phyloP scores from a whole-genome alignment of 2,888 invertebrate genomes.

The Pheosia tremula region DNA sequence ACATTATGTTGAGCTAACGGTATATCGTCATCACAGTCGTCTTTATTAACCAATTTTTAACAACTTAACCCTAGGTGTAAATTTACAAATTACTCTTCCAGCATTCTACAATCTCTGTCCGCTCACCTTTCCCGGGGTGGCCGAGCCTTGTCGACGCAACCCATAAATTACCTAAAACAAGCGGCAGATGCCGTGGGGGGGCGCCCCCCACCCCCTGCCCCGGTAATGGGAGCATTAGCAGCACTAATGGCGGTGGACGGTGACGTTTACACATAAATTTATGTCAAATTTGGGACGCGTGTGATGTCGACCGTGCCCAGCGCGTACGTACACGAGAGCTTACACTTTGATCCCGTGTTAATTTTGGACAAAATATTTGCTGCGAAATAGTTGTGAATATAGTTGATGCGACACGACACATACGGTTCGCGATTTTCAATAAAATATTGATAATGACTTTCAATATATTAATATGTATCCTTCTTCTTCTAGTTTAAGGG shows the following conservation, averaged over 20 bases:
- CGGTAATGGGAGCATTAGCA: slow-evolving; percentile 83
- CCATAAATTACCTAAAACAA: slow-evolving; percentile 84
- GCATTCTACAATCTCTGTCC: slow-evolving; percentile 22
- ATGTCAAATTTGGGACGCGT: slow-evolving; percentile 75
- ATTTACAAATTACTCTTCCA: slow-evolving; percentile 42
- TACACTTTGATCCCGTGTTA: slow-evolving; percentile 6
- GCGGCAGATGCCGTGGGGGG: slow-evolving; percentile 76
- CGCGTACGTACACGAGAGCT: not conserved
- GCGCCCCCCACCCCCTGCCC: slow-evolving; percentile 51
- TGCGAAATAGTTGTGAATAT: slow-evolving; percentile 2
- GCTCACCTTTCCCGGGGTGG: slow-evolving; percentile 63
- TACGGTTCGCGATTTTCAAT: not conserved
- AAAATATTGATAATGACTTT: not conserved
- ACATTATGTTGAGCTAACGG: too few species aligned
- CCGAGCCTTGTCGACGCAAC: slow-evolving; percentile 64
- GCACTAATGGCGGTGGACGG: slow-evolving; percentile 78
- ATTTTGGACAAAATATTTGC: slow-evolving; percentile 5
- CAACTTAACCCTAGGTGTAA: not conserved
- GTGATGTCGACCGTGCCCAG: slow-evolving; percentile 35
- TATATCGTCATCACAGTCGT: too few species aligned
- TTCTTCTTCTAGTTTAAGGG: too few species aligned
- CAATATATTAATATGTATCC: too few species aligned
- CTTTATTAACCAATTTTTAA: not conserved
- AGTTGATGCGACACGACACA: not conserved
- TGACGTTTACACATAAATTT: slow-evolving; percentile 82